phyloP scores from a whole-genome alignment of 2,888 invertebrate genomes.

The Synanthedon andrenaeformis region DNA sequence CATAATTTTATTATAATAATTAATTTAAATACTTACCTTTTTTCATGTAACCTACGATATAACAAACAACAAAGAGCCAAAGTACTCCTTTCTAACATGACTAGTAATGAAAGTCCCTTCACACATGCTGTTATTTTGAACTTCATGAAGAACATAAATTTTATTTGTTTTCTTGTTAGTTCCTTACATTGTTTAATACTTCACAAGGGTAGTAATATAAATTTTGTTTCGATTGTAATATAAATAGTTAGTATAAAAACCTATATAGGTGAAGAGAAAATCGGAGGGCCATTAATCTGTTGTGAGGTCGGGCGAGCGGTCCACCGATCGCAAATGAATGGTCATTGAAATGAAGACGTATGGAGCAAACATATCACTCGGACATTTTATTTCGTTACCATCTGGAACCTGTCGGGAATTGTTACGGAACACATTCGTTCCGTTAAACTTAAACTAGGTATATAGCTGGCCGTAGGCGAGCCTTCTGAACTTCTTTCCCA shows the following conservation, averaged over 20 bases:
- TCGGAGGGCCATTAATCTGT: conserved; percentile 46
- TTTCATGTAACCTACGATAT: too few species aligned
- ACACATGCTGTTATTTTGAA: too few species aligned
- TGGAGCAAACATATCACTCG: conserved; percentile 47
- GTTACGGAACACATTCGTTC: conserved; percentile 32
- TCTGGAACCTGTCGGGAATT: conserved; percentile 10
- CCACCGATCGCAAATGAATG: conserved; percentile 50
- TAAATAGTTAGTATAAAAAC: neutral
- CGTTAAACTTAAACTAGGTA: conserved; percentile 22
- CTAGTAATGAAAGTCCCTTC: too few species aligned
- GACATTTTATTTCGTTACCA: conserved; percentile 41
- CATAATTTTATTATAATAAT: too few species aligned
- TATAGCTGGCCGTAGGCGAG: conserved; percentile 15
- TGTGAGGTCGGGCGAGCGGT: conserved; percentile 19
- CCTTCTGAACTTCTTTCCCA: conserved; percentile 28
- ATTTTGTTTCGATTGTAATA: too few species aligned
- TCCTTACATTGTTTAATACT: too few species aligned
- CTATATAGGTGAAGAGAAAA: conserved; percentile 20
- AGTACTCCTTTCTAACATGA: too few species aligned
- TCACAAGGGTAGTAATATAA: neutral
- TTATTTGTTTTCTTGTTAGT: too few species aligned
- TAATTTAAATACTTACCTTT: too few species aligned
- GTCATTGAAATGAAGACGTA: conserved; percentile 56
- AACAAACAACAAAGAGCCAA: too few species aligned
- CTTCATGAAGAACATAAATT: too few species aligned